A percentile compares a stretch with the other conserved stretches of the same genome.
Conservation (phyloP, 2,797 vertebrate genomes). For the Sebastolobus alascanus region DNA sequence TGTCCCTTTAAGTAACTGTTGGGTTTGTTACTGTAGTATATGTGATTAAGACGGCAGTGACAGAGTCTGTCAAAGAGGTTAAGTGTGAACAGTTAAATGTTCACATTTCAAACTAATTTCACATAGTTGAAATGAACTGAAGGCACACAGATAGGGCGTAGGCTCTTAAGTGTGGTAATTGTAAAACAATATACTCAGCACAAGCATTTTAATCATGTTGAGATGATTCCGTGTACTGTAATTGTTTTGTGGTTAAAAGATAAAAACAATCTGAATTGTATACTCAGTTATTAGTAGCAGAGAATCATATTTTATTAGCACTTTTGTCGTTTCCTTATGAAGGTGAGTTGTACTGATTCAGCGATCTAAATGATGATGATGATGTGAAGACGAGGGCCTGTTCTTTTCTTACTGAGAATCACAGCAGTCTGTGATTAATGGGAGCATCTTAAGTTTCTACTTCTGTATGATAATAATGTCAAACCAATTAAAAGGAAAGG, state of each 20-base stretch:
- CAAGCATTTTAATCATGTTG: constrained; percentile 20
- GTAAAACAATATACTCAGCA: constrained; percentile 16
- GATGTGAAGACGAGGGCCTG: not conserved
- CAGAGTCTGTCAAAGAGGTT: not conserved
- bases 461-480: not conserved
- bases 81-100: not conserved
- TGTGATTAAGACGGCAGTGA: not conserved
- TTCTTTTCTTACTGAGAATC: constrained; percentile 6
- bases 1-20: constrained; percentile 23
- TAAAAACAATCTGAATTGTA: constrained; percentile 13
- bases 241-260: constrained; percentile 37
- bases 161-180: constrained; percentile 6
- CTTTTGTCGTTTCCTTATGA: constrained; percentile 43
- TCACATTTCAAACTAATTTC: not conserved
- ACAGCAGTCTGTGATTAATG: not conserved
- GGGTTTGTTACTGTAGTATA: constrained; percentile 2
- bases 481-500: not conserved
- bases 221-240: constrained; percentile 35
- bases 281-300: constrained; percentile 21
- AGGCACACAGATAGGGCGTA: not conserved
- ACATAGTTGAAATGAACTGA: not conserved
- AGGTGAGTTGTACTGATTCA: constrained; percentile 26
- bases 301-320: constrained; percentile 48
- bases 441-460: constrained; percentile 16
- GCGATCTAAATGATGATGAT: constrained; percentile 8